These are phyloP conservation scores for Phrynocephalus vlangalii DNA, from an alignment of 2,797 vertebrate species.

Conservation along the genomic window DNA sequence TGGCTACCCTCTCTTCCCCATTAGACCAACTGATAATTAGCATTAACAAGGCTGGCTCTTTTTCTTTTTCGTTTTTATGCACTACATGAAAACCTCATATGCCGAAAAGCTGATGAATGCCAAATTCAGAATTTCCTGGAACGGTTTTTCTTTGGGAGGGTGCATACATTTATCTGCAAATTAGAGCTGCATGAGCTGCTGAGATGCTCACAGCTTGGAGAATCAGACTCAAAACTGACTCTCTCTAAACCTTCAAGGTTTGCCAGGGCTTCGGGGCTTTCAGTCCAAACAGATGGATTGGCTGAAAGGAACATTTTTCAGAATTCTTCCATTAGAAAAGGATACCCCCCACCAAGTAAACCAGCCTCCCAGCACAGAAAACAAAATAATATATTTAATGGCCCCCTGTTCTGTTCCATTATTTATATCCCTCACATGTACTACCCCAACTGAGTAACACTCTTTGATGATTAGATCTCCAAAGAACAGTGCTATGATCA, in stretches of 20 bases:
- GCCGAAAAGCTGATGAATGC: slow-evolving; percentile 30
- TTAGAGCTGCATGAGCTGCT: slow-evolving; percentile 27
- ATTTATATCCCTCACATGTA: slow-evolving; percentile 75
- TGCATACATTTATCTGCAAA: slow-evolving; percentile 39
- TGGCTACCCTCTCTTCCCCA: slow-evolving; percentile 38
- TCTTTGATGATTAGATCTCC: slow-evolving; percentile 82
- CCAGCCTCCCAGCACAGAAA: slow-evolving; percentile 74
- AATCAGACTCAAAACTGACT: slow-evolving; percentile 48
- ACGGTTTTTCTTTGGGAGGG: slow-evolving; percentile 46
- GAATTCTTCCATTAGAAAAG: slow-evolving; percentile 43
- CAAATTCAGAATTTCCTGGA: slow-evolving; percentile 46
- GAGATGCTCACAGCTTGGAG: slow-evolving; percentile 36
- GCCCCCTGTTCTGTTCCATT: slow-evolving; percentile 78
- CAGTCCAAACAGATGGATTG: slow-evolving; percentile 54
- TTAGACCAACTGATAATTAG: slow-evolving; percentile 54
- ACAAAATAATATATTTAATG: slow-evolving; percentile 79
- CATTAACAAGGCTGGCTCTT: neutral
- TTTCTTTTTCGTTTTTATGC: neutral
- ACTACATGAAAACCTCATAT: slow-evolving; percentile 32
- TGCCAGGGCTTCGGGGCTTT: slow-evolving; percentile 54
- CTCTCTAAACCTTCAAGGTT: slow-evolving; percentile 58
- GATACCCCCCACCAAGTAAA: slow-evolving; percentile 74
- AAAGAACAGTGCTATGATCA: slow-evolving; percentile 80
- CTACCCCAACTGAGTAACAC: slow-evolving; percentile 73
- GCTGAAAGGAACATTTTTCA: slow-evolving; percentile 49